Conservation (phyloP, 2,113 vertebrate species). For the Urocolius indicus region DNA sequence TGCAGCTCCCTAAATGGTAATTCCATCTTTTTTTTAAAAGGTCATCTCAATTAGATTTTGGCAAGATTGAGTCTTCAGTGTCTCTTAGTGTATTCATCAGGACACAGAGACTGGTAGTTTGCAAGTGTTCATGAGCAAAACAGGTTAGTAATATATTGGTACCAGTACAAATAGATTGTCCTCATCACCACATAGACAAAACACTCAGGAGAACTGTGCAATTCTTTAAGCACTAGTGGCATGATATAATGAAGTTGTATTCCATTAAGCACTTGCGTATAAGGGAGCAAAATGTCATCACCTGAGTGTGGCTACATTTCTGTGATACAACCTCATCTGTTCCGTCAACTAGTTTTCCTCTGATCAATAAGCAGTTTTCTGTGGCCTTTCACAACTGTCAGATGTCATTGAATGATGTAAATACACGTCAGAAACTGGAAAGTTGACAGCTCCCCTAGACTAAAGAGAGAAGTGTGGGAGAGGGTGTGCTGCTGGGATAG, state of each 20-base stretch:
- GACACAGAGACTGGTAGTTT: conserved; percentile 79
- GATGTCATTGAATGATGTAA: conserved; percentile 93
- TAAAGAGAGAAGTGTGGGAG: conserved; percentile 41
- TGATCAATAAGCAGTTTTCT: conserved; percentile 97
- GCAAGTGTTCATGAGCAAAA: conserved; percentile 79
- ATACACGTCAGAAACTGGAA: conserved; percentile 93
- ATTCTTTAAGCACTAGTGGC: conserved; percentile 86
- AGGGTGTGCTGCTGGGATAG: conserved; percentile 67
- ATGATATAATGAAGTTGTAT: conserved; percentile 97
- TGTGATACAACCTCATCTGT: conserved; percentile 92
- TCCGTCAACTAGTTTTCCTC: conserved; percentile 93
- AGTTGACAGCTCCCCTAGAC: conserved; percentile 90
- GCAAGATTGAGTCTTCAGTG: conserved; percentile 75
- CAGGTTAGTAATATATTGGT: conserved; percentile 80
- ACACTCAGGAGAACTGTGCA: conserved; percentile 72
- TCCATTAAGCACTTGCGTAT: conserved; percentile 84
- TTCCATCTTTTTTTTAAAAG: conserved; percentile 68
- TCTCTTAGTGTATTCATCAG: conserved; percentile 68
- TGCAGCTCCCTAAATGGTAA: conserved; percentile 62
- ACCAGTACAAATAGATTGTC: conserved; percentile 78
- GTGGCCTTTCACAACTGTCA: conserved; percentile 97
- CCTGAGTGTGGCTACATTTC: conserved; percentile 80
- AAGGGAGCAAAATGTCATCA: conserved; percentile 83
- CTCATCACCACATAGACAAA: conserved; percentile 79
- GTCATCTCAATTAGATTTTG: conserved; percentile 77